Evolutionary conservation across 2,888 invertebrate species (phyloP), one percentile per base, ranked within the genome.

Genomic region (Diarsia rubi): DNA sequence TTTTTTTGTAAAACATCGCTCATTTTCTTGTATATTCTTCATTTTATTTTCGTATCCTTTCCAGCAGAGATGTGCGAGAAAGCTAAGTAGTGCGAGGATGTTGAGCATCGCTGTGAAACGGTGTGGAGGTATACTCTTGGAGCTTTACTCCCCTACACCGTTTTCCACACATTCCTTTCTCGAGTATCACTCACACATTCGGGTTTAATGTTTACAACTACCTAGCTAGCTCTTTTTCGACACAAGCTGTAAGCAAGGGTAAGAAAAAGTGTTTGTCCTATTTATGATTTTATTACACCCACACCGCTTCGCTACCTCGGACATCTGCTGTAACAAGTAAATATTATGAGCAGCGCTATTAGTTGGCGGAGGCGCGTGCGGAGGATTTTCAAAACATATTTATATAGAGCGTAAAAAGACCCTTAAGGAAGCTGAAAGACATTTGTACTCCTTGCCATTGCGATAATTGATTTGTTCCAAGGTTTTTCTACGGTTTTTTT

Each of bases 1-100:
- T 72, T 62, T 49, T 67, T 62, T 49, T 67, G 42, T 67, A 60
- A 57, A 52, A 60, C 3, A 44, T 57, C 45, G 49, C 44, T 69
- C 44, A 24, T 69, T 69, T 37, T 60, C 5, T 60, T 60, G 21
- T 21, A 19, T 60, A 37, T 60, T 60, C 5, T 37, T 60, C 21
- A 14, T 57, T 57, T 57, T 27, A 6, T 57, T 27, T 57, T 57
- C 27, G 27, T 16, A 27, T 16, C 27, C 16, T 27, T 6, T 57
- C 27, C 57, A 19, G 19, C 3, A 57, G 19, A 27, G 57, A 27
- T 9, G 8, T 57, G 19, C 27, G 27, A 27, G 57, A 8, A 9
- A 57, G 27, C 19, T 57, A 27, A 1, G 6, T 6, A 8, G 54
- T 0, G 52, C 14, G 24, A 57, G 54, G 24, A 14, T 27, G 57